These are phyloP conservation scores for Drosophila triauraria DNA, from an alignment of 1,140 invertebrate species.

Conservation along the genomic window DNA sequence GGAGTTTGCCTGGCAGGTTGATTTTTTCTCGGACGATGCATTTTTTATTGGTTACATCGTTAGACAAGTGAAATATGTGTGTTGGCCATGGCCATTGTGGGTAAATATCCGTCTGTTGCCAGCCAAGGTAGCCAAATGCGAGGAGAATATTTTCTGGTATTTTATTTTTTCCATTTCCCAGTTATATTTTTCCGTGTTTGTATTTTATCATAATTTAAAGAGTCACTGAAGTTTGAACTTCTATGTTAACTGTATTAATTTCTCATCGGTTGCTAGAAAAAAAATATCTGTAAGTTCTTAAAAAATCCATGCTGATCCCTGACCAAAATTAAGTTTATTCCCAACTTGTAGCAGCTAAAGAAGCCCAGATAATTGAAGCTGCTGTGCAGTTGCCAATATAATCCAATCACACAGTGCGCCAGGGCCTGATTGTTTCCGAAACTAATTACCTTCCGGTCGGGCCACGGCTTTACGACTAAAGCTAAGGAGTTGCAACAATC, in stretches of 20 bases:
- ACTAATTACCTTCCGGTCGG: conserved; percentile 36
- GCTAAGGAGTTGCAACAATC: conserved; percentile 57
- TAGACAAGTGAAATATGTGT: conserved; percentile 64
- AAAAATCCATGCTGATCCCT: no score
- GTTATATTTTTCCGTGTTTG: neutral
- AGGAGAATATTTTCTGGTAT: neutral
- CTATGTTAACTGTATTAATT: neutral
- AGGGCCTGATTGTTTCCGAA: conserved; percentile 40
- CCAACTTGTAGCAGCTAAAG: neutral
- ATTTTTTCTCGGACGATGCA: conserved; percentile 54
- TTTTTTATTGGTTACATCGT: conserved; percentile 76
- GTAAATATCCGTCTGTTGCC: conserved; percentile 40
- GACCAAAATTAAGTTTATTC: no score
- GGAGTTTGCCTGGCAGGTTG: conserved; percentile 51
- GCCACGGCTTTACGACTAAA: conserved; percentile 24
- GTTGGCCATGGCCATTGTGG: conserved; percentile 30
- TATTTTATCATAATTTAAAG: neutral
- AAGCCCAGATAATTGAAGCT: neutral
- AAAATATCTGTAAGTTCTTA: no score
- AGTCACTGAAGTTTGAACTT: neutral
- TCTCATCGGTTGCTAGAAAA: no score
- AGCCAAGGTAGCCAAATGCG: conserved; percentile 2
- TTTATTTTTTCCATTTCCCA: neutral
- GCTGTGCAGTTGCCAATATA: conserved; percentile 10
- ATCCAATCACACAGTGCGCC: conserved; percentile 25